These are phyloP conservation scores for Aradophagus sp. DNA, from an alignment of 1,140 invertebrate genomes.

Conservation along the genomic window DNA sequence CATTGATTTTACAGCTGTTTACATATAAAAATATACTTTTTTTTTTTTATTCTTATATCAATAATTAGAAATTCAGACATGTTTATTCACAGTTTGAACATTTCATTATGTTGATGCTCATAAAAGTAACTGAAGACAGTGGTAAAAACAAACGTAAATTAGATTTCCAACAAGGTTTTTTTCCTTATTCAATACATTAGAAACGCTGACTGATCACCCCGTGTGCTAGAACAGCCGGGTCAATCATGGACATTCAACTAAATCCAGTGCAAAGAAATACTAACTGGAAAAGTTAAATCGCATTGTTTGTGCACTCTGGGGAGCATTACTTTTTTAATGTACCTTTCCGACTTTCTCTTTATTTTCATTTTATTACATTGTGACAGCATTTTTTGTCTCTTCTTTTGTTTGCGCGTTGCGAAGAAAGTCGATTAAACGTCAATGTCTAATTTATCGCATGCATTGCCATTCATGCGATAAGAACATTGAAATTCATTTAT, in stretches of 20 bases:
- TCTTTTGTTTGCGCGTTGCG: neutral
- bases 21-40: no score
- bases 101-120: no score
- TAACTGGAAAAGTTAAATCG: conserved; percentile 36
- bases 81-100: no score
- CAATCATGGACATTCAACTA: conserved; percentile 21
- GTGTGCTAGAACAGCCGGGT: conserved; percentile 2
- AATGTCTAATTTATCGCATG: neutral
- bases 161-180: conserved; percentile 7
- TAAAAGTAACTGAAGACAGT: neutral
- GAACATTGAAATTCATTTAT: no score
- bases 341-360: conserved; percentile 27
- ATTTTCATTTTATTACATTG: conserved; percentile 27
- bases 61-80: no score
- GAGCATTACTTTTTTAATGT: conserved; percentile 23
- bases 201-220: conserved; percentile 18
- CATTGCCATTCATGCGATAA: neutral
- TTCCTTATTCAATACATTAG: conserved; percentile 24
- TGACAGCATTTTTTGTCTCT: neutral
- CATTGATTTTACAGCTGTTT: no score
- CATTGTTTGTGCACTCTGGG: conserved; percentile 23
- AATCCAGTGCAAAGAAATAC: conserved; percentile 10
- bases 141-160: conserved; percentile 13
- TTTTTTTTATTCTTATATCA: no score
- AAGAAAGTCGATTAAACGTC: conserved; percentile 2